These are phyloP conservation scores for Cyprinus carpio DNA, from an alignment of 2,113 vertebrate species.

Conservation along the genomic window DNA sequence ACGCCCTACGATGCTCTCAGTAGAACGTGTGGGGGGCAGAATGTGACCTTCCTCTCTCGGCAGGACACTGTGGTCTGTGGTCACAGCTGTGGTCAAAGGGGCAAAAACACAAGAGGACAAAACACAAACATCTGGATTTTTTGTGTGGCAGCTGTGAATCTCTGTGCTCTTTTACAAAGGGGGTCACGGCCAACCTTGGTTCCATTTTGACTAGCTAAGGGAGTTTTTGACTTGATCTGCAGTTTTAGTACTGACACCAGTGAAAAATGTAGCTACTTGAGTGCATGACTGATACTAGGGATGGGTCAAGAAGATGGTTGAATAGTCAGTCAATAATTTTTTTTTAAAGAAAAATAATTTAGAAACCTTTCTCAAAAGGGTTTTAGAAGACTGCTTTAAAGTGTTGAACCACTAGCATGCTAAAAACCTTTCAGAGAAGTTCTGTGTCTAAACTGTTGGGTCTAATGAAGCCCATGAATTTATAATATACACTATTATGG, in stretches of 20 bases:
- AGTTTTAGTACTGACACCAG: neutral
- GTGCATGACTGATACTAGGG: neutral
- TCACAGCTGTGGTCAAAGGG: slow-evolving; percentile 12
- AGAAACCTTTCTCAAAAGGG: neutral
- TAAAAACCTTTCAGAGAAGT: neutral
- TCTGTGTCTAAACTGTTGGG: neutral
- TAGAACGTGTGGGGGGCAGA: neutral
- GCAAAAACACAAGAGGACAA: neutral
- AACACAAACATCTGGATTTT: slow-evolving; percentile 30
- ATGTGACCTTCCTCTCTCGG: slow-evolving; percentile 30
- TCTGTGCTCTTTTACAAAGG: neutral
- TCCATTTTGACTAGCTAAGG: neutral
- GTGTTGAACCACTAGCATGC: neutral
- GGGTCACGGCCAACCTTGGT: neutral
- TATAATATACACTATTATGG: neutral
- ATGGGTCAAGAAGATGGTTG: neutral
- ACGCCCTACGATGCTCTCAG: neutral
- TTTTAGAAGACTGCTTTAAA: neutral
- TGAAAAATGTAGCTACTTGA: neutral
- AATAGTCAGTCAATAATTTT: neutral
- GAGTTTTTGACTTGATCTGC: neutral
- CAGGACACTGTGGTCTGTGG: neutral
- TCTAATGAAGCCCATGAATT: neutral
- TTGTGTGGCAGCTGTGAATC: neutral
- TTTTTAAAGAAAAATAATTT: neutral